phyloP scores from a whole-genome alignment of 2,797 vertebrate species.

The Astyanax mexicanus region DNA sequence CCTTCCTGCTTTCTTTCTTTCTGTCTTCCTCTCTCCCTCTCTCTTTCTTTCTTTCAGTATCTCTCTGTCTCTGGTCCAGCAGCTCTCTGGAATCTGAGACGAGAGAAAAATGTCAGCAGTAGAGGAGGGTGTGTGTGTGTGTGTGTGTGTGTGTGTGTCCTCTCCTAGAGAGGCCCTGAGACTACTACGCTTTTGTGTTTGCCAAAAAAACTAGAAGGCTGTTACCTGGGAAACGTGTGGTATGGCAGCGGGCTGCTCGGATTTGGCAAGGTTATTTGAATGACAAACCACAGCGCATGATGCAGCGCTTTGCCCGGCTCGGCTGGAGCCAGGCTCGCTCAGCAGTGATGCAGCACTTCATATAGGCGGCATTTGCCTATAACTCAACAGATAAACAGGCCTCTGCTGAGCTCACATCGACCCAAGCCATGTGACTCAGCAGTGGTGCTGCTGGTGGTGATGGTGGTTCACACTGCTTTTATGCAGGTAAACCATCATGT shows the following conservation, averaged over 20 bases:
- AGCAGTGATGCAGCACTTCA: conserved; percentile 49
- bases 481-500: not conserved
- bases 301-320: conserved; percentile 42
- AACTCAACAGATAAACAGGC: conserved; percentile 3
- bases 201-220: conserved; percentile 59
- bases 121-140: conserved; percentile 33
- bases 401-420: not conserved
- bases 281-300: conserved; percentile 53
- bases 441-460: too few species aligned
- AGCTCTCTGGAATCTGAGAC: conserved; percentile 68
- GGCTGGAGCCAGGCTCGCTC: conserved; percentile 13
- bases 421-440: not conserved
- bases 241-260: conserved; percentile 40
- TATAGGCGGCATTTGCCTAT: conserved; percentile 27
- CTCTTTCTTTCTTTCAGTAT: conserved; percentile 33
- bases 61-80: conserved; percentile 57
- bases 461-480: too few species aligned
- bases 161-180: conserved; percentile 54
- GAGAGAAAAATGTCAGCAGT: conserved; percentile 57
- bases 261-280: conserved; percentile 62
- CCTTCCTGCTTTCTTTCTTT: not conserved
- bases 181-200: conserved; percentile 60
- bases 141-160: conserved; percentile 38
- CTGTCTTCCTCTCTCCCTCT: not conserved
- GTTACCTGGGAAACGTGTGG: conserved; percentile 68